Base-by-base conservation (phyloP, 2,113 vertebrate genomes). In the Nerophis ophidion region DNA sequence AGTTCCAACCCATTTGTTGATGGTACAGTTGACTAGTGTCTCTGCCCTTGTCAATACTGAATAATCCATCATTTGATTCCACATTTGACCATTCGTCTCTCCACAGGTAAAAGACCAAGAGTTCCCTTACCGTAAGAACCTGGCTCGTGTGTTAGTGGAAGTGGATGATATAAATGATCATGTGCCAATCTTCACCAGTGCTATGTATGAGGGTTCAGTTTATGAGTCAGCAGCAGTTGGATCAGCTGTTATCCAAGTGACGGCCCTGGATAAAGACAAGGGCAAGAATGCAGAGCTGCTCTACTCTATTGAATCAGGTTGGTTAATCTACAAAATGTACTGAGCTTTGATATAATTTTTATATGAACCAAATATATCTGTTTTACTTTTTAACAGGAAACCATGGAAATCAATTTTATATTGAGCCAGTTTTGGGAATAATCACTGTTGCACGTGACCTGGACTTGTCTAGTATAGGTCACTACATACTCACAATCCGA, bases 121-220 rank as follows among this genome's bases (percentile, higher is more conserved):
- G 75, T 98, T 98, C 65, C 95, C 96, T 1, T 97, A 97, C 19
- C 91, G 95, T 73, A 93, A 93, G 76, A 96, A 94, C 71, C 75
- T 98, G 82, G 95, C 91, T 52, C 93, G 96, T 36, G 93, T 97
- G 35, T 81, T 93, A 33, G 88, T 98, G 63, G 93, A 93, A 36
- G 95, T 99, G 68, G 94, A 97, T 70, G 97, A 98, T 66, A 89
- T 95, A 52, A 99, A 99, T 44, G 96, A 99, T 74, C 95, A 98
- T 45, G 92, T 92, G 9, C 97, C 96, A 0, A 92, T 93, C 60
- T 99, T 99, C 56, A 97, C 95, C 73, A 94, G 88, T 63, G 90
- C 92, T 0, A 74, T 97, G 71, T 99, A 99, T 0, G 93, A 97
- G 79, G 93, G 93, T 36, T 95, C 87, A 0, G 92, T 98, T 47